A percentile compares a stretch with the other conserved stretches of the same genome.
Conservation (phyloP, 2,113 vertebrate species). For the Nothoprocta perdicaria region DNA sequence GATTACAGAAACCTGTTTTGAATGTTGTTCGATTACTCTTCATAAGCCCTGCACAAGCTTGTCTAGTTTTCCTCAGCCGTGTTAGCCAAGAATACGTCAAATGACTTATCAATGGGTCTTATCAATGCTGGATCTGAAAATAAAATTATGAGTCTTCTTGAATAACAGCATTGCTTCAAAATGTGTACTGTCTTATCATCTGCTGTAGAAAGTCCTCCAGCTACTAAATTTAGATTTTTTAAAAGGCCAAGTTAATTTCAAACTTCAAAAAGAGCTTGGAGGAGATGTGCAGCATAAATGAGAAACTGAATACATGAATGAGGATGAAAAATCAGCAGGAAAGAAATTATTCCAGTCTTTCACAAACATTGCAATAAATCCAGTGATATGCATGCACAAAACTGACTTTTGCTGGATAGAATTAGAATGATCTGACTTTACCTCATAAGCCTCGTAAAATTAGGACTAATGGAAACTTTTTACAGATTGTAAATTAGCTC, state of each 20-base stretch:
- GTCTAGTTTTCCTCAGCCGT: constrained; percentile 15
- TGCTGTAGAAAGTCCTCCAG: constrained; percentile 72
- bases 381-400: constrained; percentile 24
- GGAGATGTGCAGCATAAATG: constrained; percentile 70
- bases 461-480: constrained; percentile 57
- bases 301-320: constrained; percentile 65
- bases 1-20: neutral
- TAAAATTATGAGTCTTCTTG: constrained; percentile 62
- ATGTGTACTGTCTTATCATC: constrained; percentile 71
- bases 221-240: constrained; percentile 73
- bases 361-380: constrained; percentile 58
- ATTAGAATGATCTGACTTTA: constrained; percentile 37
- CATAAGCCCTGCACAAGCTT: neutral
- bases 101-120: constrained; percentile 52
- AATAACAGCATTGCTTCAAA: constrained; percentile 69
- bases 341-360: constrained; percentile 62
- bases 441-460: neutral
- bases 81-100: constrained; percentile 64
- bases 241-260: constrained; percentile 73
- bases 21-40: neutral
- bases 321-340: constrained; percentile 70
- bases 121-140: constrained; percentile 70
- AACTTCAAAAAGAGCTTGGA: constrained; percentile 70
- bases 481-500: constrained; percentile 38
- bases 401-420: constrained; percentile 40